Evolutionary conservation across 1,140 invertebrate species (phyloP), one percentile per base, ranked within the genome.

Genomic region (Trichonephila inaurata): DNA sequence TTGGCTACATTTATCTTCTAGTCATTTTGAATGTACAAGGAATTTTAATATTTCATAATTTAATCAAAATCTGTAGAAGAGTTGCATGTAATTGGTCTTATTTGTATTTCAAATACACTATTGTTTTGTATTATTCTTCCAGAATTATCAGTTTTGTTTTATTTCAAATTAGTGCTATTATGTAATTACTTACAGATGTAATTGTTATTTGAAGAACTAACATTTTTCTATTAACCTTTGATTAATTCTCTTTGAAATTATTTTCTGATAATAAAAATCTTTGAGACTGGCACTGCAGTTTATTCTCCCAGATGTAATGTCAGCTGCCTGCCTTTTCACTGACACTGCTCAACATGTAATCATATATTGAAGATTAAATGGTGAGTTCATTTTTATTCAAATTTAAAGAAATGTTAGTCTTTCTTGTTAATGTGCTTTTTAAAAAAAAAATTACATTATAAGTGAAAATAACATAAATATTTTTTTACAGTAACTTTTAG

Each of bases 281-380:
- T 86, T 28, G 85, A 87, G 85, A 87, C 85, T 87, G 58, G 58
- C 58, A 62, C 85, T 28, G 85, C 24, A 87, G 82, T 87, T 87
- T 87, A 16, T 87, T 87, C 28, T 64, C 83, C 61, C 58, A 87
- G 82, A 87, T 64, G 85, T 87, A 33, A 87, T 19, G 21, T 64
- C 58, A 64, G 61, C 85, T 87, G 64, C 85, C 85, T 62, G 85
- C 85, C 85, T 87, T 87, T 64, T 62, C 33, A 87, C 61, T 87
- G 85, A 87, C 62, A 62, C 61, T 64, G 85, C 85, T 87, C 85
- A 87, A 87, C 85, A 62, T 77, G 28, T 87, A 87, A 87, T 3
- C n/a, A 33, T 61, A 18, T 33, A 40, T 58, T 64, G 19, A 87
- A 7, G 18, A 64, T 64, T 87, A 64, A 58, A 64, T 33, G 85